These are phyloP conservation scores for Epizoanthus fatuus DNA, from an alignment of 92 coral and sea anemone species.

Conservation along the genomic window DNA sequence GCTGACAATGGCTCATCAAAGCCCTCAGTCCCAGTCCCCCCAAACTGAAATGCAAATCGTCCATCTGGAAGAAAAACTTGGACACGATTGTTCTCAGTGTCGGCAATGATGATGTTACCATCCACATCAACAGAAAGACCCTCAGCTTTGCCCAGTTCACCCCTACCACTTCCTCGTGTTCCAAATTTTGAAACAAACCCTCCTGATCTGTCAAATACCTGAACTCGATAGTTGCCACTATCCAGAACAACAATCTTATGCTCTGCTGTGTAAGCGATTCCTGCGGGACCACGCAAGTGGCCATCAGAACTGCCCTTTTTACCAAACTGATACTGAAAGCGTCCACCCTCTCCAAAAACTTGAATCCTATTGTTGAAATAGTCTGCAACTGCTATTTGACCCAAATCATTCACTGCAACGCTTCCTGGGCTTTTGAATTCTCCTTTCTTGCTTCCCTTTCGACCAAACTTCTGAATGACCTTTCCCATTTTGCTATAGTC, in stretches of 20 bases:
- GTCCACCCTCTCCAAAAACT: conserved; percentile 78
- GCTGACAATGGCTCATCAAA: conserved; percentile 85
- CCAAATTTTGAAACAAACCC: conserved; percentile 79
- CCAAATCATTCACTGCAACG: conserved; percentile 76
- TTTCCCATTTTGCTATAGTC: conserved; percentile 73
- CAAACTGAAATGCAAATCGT: conserved; percentile 78
- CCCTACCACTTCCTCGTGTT: conserved; percentile 67
- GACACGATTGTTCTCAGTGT: conserved; percentile 87
- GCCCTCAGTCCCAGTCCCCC: conserved; percentile 84
- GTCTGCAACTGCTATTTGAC: conserved; percentile 87
- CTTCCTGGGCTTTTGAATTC: conserved; percentile 90
- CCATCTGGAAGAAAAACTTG: conserved; percentile 85
- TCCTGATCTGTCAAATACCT: conserved; percentile 80
- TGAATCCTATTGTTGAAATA: conserved; percentile 88
- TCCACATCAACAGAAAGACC: conserved; percentile 75
- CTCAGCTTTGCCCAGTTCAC: conserved; percentile 86
- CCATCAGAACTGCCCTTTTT: conserved; percentile 83
- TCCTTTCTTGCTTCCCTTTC: conserved; percentile 79
- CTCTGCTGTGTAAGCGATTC: conserved; percentile 77
- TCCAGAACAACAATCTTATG: conserved; percentile 83
- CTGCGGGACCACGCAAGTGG: conserved; percentile 83
- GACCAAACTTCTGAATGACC: conserved; percentile 85
- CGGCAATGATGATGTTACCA: conserved; percentile 82
- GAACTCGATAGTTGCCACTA: conserved; percentile 85
- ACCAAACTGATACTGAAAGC: conserved; percentile 86